Percentiles rank a stretch among this genome's conserved stretches.
Evolutionary conservation across 2,888 invertebrate species (phyloP).

Genomic region (Trypoxylon attenuatum): DNA sequence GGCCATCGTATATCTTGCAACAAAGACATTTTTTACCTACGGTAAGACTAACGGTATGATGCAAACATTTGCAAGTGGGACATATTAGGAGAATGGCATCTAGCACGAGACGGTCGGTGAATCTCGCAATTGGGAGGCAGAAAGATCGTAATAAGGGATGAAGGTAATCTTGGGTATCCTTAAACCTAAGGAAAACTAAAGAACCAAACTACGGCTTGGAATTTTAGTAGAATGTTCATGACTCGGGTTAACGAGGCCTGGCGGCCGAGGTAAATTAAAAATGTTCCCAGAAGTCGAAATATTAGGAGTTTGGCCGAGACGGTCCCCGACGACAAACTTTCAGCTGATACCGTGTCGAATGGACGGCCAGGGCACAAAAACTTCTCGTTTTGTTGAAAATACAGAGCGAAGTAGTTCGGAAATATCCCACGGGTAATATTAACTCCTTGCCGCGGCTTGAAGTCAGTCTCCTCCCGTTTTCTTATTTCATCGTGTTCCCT

Average conservation of each 20-base stretch:
- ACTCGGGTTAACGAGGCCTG: background rate
- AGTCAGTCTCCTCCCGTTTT: conserved; percentile 10
- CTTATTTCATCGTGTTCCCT: background rate
- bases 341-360: conserved; percentile 7
- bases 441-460: conserved; percentile 23
- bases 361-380: conserved; percentile 29
- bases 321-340: background rate
- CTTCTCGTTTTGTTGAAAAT: conserved; percentile 28
- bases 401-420: conserved; percentile 39
- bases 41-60: background rate
- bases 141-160: too few relatives aligned
- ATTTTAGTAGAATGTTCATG: background rate
- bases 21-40: background rate
- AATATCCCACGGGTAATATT: conserved; percentile 36
- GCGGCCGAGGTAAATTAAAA: conserved; percentile 6
- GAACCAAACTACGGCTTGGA: too few relatives aligned
- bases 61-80: conserved; percentile 1
- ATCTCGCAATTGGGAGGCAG: too few relatives aligned
- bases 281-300: conserved; percentile 3
- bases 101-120: too few relatives aligned
- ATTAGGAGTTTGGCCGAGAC: background rate
- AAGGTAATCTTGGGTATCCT: conserved; percentile 9
- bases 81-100: background rate
- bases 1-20: background rate
- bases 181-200: background rate